Base-by-base conservation (phyloP, 2,888 invertebrate genomes). In the Drosophila subquinaria region DNA sequence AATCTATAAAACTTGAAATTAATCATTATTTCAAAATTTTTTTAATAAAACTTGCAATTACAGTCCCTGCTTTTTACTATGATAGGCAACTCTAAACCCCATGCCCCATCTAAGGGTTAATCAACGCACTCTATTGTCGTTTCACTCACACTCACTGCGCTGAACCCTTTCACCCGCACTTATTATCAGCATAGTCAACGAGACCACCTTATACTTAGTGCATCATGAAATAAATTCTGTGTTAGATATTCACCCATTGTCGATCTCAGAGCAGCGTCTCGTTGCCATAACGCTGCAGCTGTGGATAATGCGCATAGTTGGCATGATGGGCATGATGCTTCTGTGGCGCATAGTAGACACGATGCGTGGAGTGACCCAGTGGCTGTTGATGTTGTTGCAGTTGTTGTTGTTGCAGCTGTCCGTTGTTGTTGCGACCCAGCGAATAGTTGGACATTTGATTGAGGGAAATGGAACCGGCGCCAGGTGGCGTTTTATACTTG, bases 361-460 rank as follows among this genome's bases (percentile, higher is more conserved):
- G 83, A 56, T 90, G 90, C n/a, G 83, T 66, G 4, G 82, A 78
- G 15, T 76, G 76, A 6, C 61, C 48, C 33, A 76, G 70, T 36
- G 61, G 50, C 11, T 35, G 62, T 27, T 53, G 75, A n/a, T 38
- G 36, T n/a, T n/a, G 36, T n/a, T 20, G 20, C 20, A 20, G 36
- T 38, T 38, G 36, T 5, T 11, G 13, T 1, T n/a, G 36, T 6
- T 13, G 36, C 0, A 5, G 36, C 13, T 30, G 62, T 2, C 35
- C 51, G n/a, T 80, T 90, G 33, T 23, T 23, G 27, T 27, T 27
- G 27, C 91, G 81, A n/a, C 81, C 81, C 53, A 90, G 66, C 4
- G 90, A 84, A 55, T 90, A 90, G 57, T 90, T 90, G n/a, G 90
- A 86, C 73, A 91, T 86, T 69, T 91, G 91, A 48, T 92, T 90